These are phyloP conservation scores for Zelostemma sp. DNA, from an alignment of 1,140 invertebrate species.

Conservation along the genomic window DNA sequence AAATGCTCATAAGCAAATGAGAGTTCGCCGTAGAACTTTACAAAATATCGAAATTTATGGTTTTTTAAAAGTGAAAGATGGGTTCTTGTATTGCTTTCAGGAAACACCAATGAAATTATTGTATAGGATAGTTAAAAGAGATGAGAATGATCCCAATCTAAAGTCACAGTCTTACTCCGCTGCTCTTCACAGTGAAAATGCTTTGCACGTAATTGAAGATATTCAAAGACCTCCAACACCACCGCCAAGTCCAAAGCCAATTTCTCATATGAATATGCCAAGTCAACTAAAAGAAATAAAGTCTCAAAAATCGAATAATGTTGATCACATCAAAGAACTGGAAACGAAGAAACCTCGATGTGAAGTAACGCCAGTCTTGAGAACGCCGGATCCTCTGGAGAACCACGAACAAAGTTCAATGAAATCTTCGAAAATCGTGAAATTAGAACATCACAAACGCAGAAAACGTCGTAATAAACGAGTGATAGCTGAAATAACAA, in stretches of 20 bases:
- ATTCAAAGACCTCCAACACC: constrained; percentile 63
- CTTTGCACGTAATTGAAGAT: constrained; percentile 55
- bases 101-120: constrained; percentile 61
- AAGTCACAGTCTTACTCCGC: constrained; percentile 24
- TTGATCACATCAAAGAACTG: constrained; percentile 49
- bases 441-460: constrained; percentile 59
- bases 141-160: constrained; percentile 16
- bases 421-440: constrained; percentile 45
- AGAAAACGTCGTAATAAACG: constrained; percentile 62
- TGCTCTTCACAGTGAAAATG: constrained; percentile 20
- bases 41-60: no score
- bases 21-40: no score
- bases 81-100: constrained; percentile 48
- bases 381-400: constrained; percentile 46
- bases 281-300: constrained; percentile 30
- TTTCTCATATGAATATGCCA: constrained; percentile 39
- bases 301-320: constrained; percentile 23
- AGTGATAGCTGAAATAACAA: constrained; percentile 64
- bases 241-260: constrained; percentile 61
- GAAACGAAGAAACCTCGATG: constrained; percentile 63
- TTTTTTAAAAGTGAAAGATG: no score
- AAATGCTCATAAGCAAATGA: not conserved
- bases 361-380: constrained; percentile 61
- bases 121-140: constrained; percentile 52
- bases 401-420: constrained; percentile 23